phyloP scores from a whole-genome alignment of 2,888 invertebrate species.

The Reticulitermes lucifugus region DNA sequence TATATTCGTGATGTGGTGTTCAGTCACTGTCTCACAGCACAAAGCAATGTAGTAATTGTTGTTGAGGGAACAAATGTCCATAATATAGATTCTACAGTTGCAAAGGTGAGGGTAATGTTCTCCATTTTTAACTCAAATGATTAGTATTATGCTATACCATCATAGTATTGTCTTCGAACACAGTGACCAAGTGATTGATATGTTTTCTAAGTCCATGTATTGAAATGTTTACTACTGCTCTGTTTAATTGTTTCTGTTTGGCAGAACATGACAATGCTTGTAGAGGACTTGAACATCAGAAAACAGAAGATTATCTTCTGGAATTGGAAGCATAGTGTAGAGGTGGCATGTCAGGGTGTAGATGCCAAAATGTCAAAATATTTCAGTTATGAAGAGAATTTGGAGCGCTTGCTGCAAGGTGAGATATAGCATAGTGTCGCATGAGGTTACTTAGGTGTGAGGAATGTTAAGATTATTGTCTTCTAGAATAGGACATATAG shows the following conservation, averaged over 20 bases:
- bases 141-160: too few relatives aligned
- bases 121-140: too few relatives aligned
- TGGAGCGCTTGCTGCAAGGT: slow-evolving; percentile 44
- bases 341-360: slow-evolving; percentile 54
- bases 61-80: slow-evolving; percentile 51
- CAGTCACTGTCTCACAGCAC: slow-evolving; percentile 55
- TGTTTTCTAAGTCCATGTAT: too few relatives aligned
- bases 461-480: too few relatives aligned
- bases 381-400: slow-evolving; percentile 41
- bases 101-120: slow-evolving; percentile 46
- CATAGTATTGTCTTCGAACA: too few relatives aligned
- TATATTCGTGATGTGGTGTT: slow-evolving; percentile 70
- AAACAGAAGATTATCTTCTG: slow-evolving; percentile 61
- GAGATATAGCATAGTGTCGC: not conserved
- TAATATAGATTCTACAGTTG: slow-evolving; percentile 52
- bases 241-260: not conserved
- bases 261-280: slow-evolving; percentile 59
- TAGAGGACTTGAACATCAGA: slow-evolving; percentile 58
- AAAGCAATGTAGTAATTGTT: slow-evolving; percentile 55
- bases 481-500: too few relatives aligned
- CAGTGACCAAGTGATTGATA: too few relatives aligned
- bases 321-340: slow-evolving; percentile 61
- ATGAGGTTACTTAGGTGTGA: too few relatives aligned
- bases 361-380: slow-evolving; percentile 41
- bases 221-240: too few relatives aligned